These are phyloP conservation scores for Unio pictorum DNA, from an alignment of 2,888 invertebrate species.

Conservation along the genomic window DNA sequence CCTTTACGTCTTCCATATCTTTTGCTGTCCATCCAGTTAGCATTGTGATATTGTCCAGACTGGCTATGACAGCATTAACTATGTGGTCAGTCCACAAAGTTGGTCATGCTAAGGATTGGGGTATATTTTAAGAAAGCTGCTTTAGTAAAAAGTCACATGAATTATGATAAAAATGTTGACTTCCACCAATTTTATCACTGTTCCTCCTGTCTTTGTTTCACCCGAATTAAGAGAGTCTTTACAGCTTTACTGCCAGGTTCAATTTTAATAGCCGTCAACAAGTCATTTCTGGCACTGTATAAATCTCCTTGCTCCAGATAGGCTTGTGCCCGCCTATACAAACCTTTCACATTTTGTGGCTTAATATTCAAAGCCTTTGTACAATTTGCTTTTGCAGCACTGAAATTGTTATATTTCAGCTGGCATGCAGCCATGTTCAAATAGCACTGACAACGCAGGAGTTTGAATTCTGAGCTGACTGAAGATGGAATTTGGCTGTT, in stretches of 20 bases:
- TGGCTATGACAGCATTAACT: no score
- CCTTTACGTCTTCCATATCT: no score
- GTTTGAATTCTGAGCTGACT: slow-evolving; percentile 20
- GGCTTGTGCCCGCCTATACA: slow-evolving; percentile 74
- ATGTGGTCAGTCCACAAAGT: no score
- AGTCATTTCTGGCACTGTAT: slow-evolving; percentile 73
- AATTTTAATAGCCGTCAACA: slow-evolving; percentile 79
- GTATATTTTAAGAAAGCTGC: no score
- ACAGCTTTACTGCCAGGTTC: slow-evolving; percentile 77
- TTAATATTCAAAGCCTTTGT: slow-evolving; percentile 72
- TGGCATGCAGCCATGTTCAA: slow-evolving; percentile 89
- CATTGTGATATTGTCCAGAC: no score
- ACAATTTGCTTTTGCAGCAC: slow-evolving; percentile 79
- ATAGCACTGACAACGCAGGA: slow-evolving; percentile 74
- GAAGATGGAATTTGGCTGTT: slow-evolving; percentile 14
- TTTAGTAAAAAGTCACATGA: no score
- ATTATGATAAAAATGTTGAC: no score
- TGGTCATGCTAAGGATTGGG: no score
- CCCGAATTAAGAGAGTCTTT: slow-evolving; percentile 74
- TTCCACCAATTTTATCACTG: no score
- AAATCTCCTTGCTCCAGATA: slow-evolving; percentile 67
- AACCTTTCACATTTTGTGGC: slow-evolving; percentile 73
- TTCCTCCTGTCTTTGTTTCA: no score
- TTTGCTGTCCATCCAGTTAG: no score
- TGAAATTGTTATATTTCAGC: slow-evolving; percentile 79